Conservation (phyloP, 2,888 invertebrate genomes). For the Bugula neritina region DNA sequence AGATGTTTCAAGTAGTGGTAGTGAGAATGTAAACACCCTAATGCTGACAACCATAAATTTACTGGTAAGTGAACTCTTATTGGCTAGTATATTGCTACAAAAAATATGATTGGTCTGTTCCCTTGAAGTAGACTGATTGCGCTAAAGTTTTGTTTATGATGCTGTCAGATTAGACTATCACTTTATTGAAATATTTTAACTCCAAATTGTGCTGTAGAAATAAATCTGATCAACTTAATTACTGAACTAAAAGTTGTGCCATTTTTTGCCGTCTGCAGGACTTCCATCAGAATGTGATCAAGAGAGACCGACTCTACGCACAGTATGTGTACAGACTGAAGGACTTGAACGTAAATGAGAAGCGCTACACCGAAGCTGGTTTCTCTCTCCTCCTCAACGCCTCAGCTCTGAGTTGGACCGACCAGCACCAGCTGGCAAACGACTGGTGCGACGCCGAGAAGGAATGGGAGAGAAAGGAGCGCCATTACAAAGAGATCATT, state of each 20-base stretch:
- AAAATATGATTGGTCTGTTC: no score
- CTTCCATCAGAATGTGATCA: constrained; percentile 92
- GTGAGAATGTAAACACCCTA: constrained; percentile 86
- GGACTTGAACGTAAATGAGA: constrained; percentile 81
- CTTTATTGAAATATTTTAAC: no score
- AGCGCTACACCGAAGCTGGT: constrained; percentile 89
- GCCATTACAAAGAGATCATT: constrained; percentile 79
- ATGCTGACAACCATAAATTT: constrained; percentile 95
- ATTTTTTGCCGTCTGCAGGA: no score
- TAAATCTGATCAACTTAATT: no score
- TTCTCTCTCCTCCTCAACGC: constrained; percentile 90
- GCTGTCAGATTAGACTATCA: no score
- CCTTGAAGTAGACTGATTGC: no score
- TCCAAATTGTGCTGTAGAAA: no score
- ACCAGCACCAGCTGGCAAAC: constrained; percentile 45
- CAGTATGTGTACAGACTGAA: constrained; percentile 90
- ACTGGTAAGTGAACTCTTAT: constrained; percentile 64
- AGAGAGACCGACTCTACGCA: constrained; percentile 89
- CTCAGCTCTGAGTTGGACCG: constrained; percentile 70
- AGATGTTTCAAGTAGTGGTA: constrained; percentile 70
- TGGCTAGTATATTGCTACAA: no score
- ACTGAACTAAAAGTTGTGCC: no score
- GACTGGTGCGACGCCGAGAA: constrained; percentile 64
- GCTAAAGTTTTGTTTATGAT: no score
- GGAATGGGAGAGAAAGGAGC: constrained; percentile 84